Evolutionary conservation across 2,888 invertebrate species (phyloP).

Genomic region (Phrixothrix hirtus): DNA sequence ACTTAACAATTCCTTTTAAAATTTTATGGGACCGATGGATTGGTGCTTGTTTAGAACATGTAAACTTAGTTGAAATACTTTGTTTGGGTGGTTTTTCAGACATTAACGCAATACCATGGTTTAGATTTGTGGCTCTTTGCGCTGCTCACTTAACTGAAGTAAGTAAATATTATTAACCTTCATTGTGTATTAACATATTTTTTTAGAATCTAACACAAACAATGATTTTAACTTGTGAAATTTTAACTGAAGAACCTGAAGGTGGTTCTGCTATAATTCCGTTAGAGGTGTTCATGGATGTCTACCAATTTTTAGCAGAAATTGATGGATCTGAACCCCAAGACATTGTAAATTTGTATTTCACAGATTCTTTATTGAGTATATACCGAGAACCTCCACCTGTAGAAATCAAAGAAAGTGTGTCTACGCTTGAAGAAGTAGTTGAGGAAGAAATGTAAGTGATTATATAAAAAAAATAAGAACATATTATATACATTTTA

Average conservation of each 20-base stretch:
- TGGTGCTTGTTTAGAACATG: slow-evolving; percentile 66
- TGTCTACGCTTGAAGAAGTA: slow-evolving; percentile 13
- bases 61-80: slow-evolving; percentile 69
- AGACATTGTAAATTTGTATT: slow-evolving; percentile 47
- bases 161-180: slow-evolving; percentile 28
- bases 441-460: slow-evolving; percentile 26
- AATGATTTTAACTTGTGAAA: slow-evolving; percentile 79
- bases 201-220: slow-evolving; percentile 72
- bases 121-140: slow-evolving; percentile 75
- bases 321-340: slow-evolving; percentile 60
- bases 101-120: slow-evolving; percentile 67
- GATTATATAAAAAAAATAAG: no score
- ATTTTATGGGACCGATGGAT: slow-evolving; percentile 62
- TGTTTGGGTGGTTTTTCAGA: slow-evolving; percentile 71
- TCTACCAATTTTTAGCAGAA: slow-evolving; percentile 63
- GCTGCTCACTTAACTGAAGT: slow-evolving; percentile 70
- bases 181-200: not conserved
- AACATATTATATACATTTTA: no score
- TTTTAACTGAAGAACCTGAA: slow-evolving; percentile 80
- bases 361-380: slow-evolving; percentile 48
- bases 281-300: slow-evolving; percentile 63
- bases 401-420: slow-evolving; percentile 15
- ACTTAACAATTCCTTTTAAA: slow-evolving; percentile 49
- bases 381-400: slow-evolving; percentile 34
- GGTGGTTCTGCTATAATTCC: slow-evolving; percentile 80